Evolutionary conservation across 2,888 invertebrate species (phyloP).

Genomic region (Empis stercorea): DNA sequence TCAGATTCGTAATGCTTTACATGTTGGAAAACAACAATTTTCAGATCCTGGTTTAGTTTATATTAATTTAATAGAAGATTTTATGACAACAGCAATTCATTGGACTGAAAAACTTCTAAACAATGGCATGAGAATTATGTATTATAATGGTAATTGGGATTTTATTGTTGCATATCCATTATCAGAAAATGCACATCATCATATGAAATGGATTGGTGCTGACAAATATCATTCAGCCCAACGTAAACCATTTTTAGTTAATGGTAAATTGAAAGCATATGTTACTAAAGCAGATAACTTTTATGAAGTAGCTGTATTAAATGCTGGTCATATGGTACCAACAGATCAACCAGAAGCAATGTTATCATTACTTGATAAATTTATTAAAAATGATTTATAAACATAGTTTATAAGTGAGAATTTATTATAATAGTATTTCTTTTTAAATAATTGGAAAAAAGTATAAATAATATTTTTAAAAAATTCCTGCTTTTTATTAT

Average conservation of each 20-base stretch:
- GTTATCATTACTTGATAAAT: slow-evolving; percentile 47
- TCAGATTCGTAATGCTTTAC: slow-evolving; percentile 57
- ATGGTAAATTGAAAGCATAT: slow-evolving; percentile 59
- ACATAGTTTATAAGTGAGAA: slow-evolving; percentile 9
- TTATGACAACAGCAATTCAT: slow-evolving; percentile 68
- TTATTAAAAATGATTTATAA: slow-evolving; percentile 31
- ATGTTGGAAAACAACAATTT: slow-evolving; percentile 71
- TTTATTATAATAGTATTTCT: too few species aligned
- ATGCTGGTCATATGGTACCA: slow-evolving; percentile 75
- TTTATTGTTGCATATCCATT: slow-evolving; percentile 81
- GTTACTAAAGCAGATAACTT: slow-evolving; percentile 57
- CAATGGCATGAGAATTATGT: slow-evolving; percentile 40
- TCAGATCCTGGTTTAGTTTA: slow-evolving; percentile 49
- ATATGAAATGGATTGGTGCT: slow-evolving; percentile 54
- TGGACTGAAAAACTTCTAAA: slow-evolving; percentile 56
- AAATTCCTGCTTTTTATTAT: too few species aligned
- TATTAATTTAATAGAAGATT: slow-evolving; percentile 54
- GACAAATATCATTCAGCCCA: slow-evolving; percentile 51
- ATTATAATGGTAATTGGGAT: slow-evolving; percentile 83
- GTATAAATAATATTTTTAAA: too few species aligned
- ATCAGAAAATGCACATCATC: slow-evolving; percentile 63
- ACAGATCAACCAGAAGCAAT: slow-evolving; percentile 57
- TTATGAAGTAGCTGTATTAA: slow-evolving; percentile 58
- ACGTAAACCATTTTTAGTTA: slow-evolving; percentile 57
- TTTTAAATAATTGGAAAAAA: too few species aligned